Percentiles rank a stretch among this genome's conserved stretches.
Conservation (phyloP, 2,888 invertebrate genomes). For the Caenorhabditis sp. region DNA sequence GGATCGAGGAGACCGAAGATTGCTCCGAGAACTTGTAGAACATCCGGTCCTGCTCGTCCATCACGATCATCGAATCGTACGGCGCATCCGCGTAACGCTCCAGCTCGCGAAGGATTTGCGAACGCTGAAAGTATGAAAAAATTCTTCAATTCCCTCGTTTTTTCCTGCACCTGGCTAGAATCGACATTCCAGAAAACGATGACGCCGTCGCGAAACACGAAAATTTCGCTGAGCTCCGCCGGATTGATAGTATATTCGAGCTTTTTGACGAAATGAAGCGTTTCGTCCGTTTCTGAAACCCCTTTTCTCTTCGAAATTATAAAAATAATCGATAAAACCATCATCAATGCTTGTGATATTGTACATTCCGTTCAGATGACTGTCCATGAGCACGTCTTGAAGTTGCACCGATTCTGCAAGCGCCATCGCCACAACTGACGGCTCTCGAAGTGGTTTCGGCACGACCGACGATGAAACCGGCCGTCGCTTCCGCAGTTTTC, state of each 20-base stretch:
- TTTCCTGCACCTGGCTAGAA: too few relatives aligned
- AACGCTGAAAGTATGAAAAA: too few relatives aligned
- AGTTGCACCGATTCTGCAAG: constrained; percentile 69
- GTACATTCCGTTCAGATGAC: constrained; percentile 60
- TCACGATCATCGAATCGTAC: constrained; percentile 60
- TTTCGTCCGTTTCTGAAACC: constrained; percentile 70
- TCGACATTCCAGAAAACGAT: constrained; percentile 76
- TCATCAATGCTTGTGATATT: constrained; percentile 69
- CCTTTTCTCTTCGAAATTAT: neutral
- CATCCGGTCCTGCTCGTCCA: constrained; percentile 65
- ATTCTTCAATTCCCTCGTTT: too few relatives aligned
- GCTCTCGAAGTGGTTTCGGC: constrained; percentile 43
- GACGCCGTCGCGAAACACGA: constrained; percentile 74
- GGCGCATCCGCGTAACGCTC: constrained; percentile 55
- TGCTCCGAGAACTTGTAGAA: constrained; percentile 56
- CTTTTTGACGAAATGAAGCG: constrained; percentile 69
- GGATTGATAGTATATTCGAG: constrained; percentile 69
- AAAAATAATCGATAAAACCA: constrained; percentile 38
- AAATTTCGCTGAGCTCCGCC: constrained; percentile 67
- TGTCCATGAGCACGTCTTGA: constrained; percentile 55
- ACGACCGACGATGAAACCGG: constrained; percentile 46
- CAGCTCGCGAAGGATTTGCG: constrained; percentile 62
- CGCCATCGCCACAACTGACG: constrained; percentile 69
- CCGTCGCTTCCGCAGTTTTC: constrained; percentile 42
- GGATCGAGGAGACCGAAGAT: constrained; percentile 36